Evolutionary conservation across 2,888 invertebrate species (phyloP).

Genomic region (Agonum fuliginosum): DNA sequence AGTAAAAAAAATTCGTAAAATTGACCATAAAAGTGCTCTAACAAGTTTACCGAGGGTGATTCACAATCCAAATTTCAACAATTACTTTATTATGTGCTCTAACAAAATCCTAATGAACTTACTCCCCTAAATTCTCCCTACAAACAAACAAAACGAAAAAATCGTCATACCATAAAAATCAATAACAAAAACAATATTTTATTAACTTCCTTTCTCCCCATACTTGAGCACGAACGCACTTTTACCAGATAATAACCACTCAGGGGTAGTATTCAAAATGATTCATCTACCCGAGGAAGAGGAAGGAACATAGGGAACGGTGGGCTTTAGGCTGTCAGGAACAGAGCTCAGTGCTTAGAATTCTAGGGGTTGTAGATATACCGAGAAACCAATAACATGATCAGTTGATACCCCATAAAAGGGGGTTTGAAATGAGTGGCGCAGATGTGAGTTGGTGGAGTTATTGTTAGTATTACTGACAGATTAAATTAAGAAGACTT

Average conservation of each 20-base stretch:
- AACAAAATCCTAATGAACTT: slow-evolving; percentile 29
- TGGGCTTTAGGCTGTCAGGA: slow-evolving; percentile 5
- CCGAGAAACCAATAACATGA: slow-evolving; percentile 42
- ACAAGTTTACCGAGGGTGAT: not conserved
- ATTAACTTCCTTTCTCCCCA: slow-evolving; percentile 30
- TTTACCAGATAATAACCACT: slow-evolving; percentile 48
- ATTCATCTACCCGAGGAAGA: slow-evolving; percentile 37
- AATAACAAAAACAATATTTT: slow-evolving; percentile 43
- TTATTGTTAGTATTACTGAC: slow-evolving; percentile 15
- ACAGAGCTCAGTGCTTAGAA: not conserved
- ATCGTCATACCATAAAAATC: slow-evolving; percentile 21
- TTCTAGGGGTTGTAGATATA: not conserved
- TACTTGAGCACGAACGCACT: slow-evolving; percentile 11
- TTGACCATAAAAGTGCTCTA: no score
- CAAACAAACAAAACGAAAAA: slow-evolving; percentile 43
- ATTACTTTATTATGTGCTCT: slow-evolving; percentile 19
- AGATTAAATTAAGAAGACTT: slow-evolving; percentile 30
- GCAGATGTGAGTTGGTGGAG: slow-evolving; percentile 9
- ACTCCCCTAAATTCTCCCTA: slow-evolving; percentile 8
- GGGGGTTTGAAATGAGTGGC: slow-evolving; percentile 24
- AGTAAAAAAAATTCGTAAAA: no score
- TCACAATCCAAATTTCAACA: slow-evolving; percentile 14
- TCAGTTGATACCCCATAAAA: slow-evolving; percentile 38
- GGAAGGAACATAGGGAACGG: not conserved
- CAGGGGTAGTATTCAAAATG: slow-evolving; percentile 48